These are phyloP conservation scores for Drosophila navojoa DNA, from an alignment of 1,140 invertebrate species.

Conservation along the genomic window DNA sequence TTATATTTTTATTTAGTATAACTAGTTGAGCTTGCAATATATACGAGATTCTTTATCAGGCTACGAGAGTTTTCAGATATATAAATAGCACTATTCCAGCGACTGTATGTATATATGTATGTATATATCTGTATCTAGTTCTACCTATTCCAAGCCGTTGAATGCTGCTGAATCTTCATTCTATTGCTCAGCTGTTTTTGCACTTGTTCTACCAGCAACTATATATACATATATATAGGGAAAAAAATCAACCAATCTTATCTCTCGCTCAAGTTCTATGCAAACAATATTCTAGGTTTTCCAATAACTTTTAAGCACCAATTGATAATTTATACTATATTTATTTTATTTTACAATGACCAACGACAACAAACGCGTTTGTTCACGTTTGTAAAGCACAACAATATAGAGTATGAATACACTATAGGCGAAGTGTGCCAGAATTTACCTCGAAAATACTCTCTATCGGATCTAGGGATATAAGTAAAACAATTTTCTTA, in stretches of 20 bases:
- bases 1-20: neutral
- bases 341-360: constrained; percentile 10
- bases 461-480: no score
- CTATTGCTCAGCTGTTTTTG: constrained; percentile 13
- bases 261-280: constrained; percentile 31
- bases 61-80: neutral
- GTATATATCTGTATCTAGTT: neutral
- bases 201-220: constrained; percentile 7
- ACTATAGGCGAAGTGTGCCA: neutral
- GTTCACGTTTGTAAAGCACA: neutral
- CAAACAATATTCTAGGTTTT: constrained; percentile 19
- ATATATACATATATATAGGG: neutral
- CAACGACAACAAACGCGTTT: constrained; percentile 5
- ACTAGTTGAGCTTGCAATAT: neutral
- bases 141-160: no score
- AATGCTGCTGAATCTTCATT: constrained; percentile 4
- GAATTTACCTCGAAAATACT: no score
- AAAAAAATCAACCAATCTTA: constrained; percentile 17
- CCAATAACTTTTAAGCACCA: constrained; percentile 27
- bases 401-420: neutral
- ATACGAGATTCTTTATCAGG: constrained; percentile 7
- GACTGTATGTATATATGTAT: neutral
- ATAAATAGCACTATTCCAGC: constrained; percentile 9
- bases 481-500: no score
- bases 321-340: neutral